phyloP scores from a whole-genome alignment of 1,140 invertebrate species.

The Propsilocerus akamusi region DNA sequence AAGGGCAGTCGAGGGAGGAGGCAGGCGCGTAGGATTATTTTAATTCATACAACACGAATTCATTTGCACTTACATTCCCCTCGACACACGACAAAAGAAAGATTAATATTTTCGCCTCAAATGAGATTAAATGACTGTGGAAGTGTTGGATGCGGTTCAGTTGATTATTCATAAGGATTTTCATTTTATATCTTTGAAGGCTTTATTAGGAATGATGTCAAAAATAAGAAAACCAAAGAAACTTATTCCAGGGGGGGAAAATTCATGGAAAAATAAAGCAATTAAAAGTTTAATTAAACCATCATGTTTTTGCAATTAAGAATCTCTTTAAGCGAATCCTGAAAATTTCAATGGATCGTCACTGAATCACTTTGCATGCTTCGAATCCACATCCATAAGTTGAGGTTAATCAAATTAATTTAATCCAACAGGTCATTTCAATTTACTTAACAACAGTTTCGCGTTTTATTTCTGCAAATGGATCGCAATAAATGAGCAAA shows the following conservation, averaged over 20 bases:
- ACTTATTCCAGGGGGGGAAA: neutral
- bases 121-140: slow-evolving; percentile 3
- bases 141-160: neutral
- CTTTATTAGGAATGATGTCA: too few species aligned
- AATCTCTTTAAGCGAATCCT: neutral
- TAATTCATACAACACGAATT: too few species aligned
- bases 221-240: too few species aligned
- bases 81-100: neutral
- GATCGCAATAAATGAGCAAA: too few species aligned
- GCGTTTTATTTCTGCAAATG: too few species aligned
- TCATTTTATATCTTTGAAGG: too few species aligned
- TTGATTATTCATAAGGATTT: neutral
- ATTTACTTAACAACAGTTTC: neutral
- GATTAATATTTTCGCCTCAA: neutral
- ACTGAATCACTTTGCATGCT: neutral
- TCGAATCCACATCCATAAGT: neutral
- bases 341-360: neutral
- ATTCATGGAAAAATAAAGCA: too few species aligned
- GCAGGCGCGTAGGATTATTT: too few species aligned
- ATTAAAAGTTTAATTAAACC: slow-evolving; percentile 3
- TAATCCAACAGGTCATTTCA: neutral
- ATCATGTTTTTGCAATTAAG: neutral
- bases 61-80: neutral
- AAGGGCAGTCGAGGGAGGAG: too few species aligned
- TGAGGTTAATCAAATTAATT: neutral